Evolutionary conservation across 2,113 vertebrate species (phyloP).

Genomic region (Bos indicus): DNA sequence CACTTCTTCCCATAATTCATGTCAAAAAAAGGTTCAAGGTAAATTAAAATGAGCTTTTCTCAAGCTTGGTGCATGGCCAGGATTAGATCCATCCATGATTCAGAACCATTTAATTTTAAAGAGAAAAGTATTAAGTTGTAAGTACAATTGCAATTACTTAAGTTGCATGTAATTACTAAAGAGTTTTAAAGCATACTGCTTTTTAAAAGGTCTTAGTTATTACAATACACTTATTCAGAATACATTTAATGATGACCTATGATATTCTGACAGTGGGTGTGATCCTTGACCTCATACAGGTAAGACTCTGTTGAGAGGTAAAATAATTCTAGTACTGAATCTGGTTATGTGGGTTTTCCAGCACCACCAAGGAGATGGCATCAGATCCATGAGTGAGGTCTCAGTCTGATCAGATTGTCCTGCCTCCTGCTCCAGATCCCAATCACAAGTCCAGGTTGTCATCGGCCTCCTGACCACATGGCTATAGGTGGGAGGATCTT

Average conservation of each 20-base stretch:
- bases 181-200: background rate
- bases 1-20: background rate
- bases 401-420: background rate
- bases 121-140: background rate
- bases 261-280: background rate
- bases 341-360: background rate
- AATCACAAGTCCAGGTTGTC: background rate
- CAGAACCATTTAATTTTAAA: background rate
- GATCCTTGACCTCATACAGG: background rate
- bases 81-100: background rate
- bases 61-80: background rate
- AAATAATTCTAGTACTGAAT: background rate
- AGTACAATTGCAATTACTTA: background rate
- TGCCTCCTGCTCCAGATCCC: no score
- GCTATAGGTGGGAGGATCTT: background rate
- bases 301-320: background rate
- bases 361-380: background rate
- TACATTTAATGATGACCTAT: background rate
- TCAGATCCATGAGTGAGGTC: background rate
- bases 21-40: constrained; percentile 2
- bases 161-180: background rate
- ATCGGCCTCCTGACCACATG: background rate
- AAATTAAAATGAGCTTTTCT: constrained; percentile 4
- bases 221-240: background rate
- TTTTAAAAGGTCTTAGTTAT: background rate